Base-by-base conservation (phyloP, 2,888 invertebrate species). In the Willowsia nigromaculata region DNA sequence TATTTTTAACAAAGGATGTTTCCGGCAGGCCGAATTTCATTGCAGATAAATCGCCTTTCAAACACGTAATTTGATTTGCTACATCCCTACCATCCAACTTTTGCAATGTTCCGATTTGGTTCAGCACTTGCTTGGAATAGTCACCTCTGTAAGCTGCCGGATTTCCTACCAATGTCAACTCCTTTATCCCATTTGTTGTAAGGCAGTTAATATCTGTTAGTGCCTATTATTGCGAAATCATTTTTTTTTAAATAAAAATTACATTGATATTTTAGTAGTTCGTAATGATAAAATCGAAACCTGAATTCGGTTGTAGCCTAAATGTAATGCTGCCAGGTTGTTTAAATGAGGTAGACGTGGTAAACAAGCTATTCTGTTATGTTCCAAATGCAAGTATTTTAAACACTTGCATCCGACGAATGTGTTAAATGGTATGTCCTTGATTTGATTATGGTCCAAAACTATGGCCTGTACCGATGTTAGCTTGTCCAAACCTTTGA, bases 241-340 rank as follows among this genome's bases (percentile, higher is more conserved):
- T 18, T 40, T 22, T 18, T 22, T 71, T 11, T 18, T 7, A 1
- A 15, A 37, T 30, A n/a, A 65, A 65, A 18, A 40, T 71, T n/a
- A n/a, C n/a, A n/a, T n/a, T n/a, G n/a, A n/a, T n/a, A n/a, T n/a
- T n/a, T n/a, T n/a, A n/a, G n/a, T n/a, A n/a, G n/a, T n/a, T n/a
- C n/a, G n/a, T n/a, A n/a, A n/a, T n/a, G n/a, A n/a, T n/a, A n/a
- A n/a, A n/a, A n/a, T n/a, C n/a, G n/a, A n/a, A 22, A 92, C 92
- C 85, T 92, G 92, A 47, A 92, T 92, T 88, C 91, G 89, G 85
- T 92, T 92, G 78, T 91, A 91, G n/a, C 91, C 91, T 30, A 92
- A 68, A 62, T 91, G 91, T 13, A 92, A 53, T 4, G 90, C 78
- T 9, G 88, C 89, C 11, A 92, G 81, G 68, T 91, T 91, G n/a